Conservation (phyloP, 2,888 invertebrate genomes). For the Ecliptopera silaceata region DNA sequence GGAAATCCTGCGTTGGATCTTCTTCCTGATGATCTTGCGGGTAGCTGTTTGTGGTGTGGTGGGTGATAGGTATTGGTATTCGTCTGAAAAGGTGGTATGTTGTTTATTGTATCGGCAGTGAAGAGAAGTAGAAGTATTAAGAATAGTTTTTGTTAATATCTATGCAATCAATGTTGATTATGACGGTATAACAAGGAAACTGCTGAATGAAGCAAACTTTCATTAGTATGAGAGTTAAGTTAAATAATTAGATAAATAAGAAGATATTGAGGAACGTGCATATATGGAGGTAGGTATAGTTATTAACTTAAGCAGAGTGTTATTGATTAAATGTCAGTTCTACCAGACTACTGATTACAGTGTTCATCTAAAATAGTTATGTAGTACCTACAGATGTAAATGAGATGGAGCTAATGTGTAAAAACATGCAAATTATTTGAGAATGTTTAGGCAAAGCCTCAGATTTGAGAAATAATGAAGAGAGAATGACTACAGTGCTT, state of each 20-base stretch:
- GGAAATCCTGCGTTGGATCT: constrained; percentile 63
- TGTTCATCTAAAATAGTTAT: not conserved
- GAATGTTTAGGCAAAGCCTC: not conserved
- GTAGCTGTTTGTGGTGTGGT: constrained; percentile 61
- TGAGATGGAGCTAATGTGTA: constrained; percentile 4
- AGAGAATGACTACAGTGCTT: not conserved
- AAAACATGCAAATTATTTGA: constrained; percentile 3
- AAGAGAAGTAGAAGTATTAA: not conserved
- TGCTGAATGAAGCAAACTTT: not conserved
- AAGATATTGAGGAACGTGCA: not conserved
- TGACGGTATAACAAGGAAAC: not conserved
- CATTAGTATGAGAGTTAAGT: not conserved
- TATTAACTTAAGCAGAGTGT: no score
- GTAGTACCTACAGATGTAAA: not conserved
- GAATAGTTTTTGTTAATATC: constrained; percentile 4
- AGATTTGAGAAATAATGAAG: not conserved
- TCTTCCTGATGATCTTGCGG: constrained; percentile 60
- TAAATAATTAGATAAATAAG: not conserved
- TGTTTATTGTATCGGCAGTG: constrained; percentile 1
- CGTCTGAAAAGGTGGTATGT: constrained; percentile 52
- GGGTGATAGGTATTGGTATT: constrained; percentile 74
- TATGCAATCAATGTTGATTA: not conserved
- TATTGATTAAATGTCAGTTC: no score
- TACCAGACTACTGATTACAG: not conserved
- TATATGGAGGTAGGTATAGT: no score